Percentiles rank a stretch among this genome's conserved stretches.
phyloP scores from a whole-genome alignment of 2,888 invertebrate genomes.

The Rapana venosa region DNA sequence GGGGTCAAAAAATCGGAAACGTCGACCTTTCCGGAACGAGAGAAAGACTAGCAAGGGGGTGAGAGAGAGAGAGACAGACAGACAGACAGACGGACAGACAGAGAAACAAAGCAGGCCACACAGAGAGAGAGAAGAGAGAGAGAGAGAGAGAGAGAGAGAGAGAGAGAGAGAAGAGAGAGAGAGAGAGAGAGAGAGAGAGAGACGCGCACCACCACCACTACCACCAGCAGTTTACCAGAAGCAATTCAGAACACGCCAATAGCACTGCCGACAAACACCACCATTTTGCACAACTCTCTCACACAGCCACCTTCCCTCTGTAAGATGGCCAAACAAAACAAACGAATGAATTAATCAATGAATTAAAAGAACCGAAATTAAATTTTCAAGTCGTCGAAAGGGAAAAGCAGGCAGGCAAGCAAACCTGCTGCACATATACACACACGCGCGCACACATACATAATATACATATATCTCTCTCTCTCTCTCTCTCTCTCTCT shows the following conservation, averaged over 20 bases:
- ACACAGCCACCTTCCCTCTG: too few relatives aligned
- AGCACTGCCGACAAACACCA: too few relatives aligned
- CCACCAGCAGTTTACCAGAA: not conserved
- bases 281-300: too few relatives aligned
- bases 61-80: not conserved
- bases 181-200: constrained; percentile 25
- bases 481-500: too few relatives aligned
- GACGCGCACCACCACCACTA: not conserved
- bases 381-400: too few relatives aligned
- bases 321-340: too few relatives aligned
- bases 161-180: not conserved
- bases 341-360: too few relatives aligned
- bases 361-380: too few relatives aligned
- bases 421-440: not conserved
- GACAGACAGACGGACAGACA: not conserved
- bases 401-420: not conserved
- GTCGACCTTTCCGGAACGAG: not conserved
- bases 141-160: not conserved
- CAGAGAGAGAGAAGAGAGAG: not conserved
- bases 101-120: not conserved
- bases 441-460: too few relatives aligned
- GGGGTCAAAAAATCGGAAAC: too few relatives aligned
- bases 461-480: too few relatives aligned
- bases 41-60: not conserved
- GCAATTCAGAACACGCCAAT: too few relatives aligned